These are phyloP conservation scores for Coleophora deauratella DNA, from an alignment of 2,888 invertebrate species.

Conservation along the genomic window DNA sequence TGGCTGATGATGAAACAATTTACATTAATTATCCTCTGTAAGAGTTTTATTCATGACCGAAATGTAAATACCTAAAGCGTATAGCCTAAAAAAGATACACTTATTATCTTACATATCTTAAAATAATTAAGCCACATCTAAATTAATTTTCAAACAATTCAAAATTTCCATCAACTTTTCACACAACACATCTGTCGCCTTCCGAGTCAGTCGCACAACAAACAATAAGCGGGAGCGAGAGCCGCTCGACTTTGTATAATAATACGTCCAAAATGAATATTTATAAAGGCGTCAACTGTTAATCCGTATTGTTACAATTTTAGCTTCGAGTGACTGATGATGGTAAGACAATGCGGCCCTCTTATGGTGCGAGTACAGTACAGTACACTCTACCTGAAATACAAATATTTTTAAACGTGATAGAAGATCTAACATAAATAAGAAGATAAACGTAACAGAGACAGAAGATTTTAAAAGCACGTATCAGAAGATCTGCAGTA, in stretches of 20 bases:
- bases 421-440: too few relatives aligned
- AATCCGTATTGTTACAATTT: conserved; percentile 68
- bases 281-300: conserved; percentile 71
- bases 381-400: neutral
- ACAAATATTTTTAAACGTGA: neutral
- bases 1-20: too few relatives aligned
- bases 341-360: conserved; percentile 59
- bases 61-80: too few relatives aligned
- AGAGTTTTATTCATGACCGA: too few relatives aligned
- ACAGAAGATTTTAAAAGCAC: too few relatives aligned
- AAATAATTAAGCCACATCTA: too few relatives aligned
- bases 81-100: too few relatives aligned
- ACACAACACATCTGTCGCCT: conserved; percentile 8
- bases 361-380: conserved; percentile 42
- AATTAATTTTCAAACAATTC: too few relatives aligned
- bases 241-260: conserved; percentile 46
- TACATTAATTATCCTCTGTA: too few relatives aligned
- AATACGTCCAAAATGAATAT: conserved; percentile 64
- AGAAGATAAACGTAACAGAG: too few relatives aligned
- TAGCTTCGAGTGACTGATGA: conserved; percentile 61
- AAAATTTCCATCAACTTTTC: neutral
- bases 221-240: conserved; percentile 29
- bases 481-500: too few relatives aligned
- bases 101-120: too few relatives aligned
- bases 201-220: conserved; percentile 66